Evolutionary conservation across 2,113 vertebrate genomes (phyloP).

Genomic region (Cavia porcellus): DNA sequence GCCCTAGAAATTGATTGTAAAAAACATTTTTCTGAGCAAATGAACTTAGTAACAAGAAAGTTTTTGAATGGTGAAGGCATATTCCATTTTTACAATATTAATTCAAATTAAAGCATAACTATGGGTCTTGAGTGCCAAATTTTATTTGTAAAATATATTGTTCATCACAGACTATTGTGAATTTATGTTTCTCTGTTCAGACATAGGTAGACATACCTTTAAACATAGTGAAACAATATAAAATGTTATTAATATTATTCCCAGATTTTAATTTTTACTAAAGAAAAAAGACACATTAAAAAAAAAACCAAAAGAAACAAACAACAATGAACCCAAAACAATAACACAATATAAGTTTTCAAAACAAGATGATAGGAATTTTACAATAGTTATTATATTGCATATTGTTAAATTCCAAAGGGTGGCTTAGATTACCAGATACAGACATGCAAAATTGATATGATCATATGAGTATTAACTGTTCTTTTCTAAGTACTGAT

Average conservation of each 20-base stretch:
- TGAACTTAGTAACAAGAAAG: not conserved
- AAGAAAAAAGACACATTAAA: too few species aligned
- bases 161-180: conserved; percentile 18
- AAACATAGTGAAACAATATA: conserved; percentile 21
- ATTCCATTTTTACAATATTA: conserved; percentile 45
- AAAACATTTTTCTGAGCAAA: not conserved
- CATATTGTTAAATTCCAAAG: too few species aligned
- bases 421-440: too few species aligned
- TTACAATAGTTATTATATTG: too few species aligned
- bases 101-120: conserved; percentile 5
- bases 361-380: too few species aligned
- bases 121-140: not conserved
- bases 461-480: too few species aligned
- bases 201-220: conserved; percentile 1
- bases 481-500: too few species aligned
- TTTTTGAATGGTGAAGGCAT: conserved; percentile 27
- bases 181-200: conserved; percentile 48
- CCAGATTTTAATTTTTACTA: too few species aligned
- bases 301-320: too few species aligned
- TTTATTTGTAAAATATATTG: conserved; percentile 52
- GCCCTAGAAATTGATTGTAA: conserved; percentile 24
- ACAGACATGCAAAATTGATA: too few species aligned
- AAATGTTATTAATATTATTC: not conserved
- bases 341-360: too few species aligned
- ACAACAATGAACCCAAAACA: too few species aligned